Conservation (phyloP, 2,113 vertebrate genomes). For the Macquaria australasica region DNA sequence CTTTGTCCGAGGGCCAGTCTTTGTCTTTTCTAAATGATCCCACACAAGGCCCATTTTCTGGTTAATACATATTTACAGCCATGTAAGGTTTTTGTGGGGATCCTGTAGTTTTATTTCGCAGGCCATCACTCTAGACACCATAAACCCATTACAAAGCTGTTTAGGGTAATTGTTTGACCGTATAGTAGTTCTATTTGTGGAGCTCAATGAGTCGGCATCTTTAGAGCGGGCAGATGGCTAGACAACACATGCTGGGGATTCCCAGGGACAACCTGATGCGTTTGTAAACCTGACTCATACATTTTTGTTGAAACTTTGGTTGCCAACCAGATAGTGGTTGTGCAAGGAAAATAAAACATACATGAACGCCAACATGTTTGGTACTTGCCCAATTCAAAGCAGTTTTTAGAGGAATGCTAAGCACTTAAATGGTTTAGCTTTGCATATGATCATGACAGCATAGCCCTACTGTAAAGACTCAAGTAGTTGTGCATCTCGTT, state of each 20-base stretch:
- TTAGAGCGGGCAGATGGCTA: conserved; percentile 83
- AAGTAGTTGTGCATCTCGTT: background rate
- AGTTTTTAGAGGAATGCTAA: background rate
- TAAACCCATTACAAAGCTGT: conserved; percentile 94
- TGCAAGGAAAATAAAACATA: conserved; percentile 8
- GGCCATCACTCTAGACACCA: conserved; percentile 86
- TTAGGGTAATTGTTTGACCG: conserved; percentile 83
- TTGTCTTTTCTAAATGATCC: conserved; percentile 90
- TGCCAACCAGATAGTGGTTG: background rate
- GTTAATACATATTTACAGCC: conserved; percentile 97
- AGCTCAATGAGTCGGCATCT: conserved; percentile 78
- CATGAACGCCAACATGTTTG: background rate
- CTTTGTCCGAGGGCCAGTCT: conserved; percentile 87
- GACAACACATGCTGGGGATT: conserved; percentile 69
- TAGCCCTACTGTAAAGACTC: background rate
- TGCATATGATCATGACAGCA: background rate
- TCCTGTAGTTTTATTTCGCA: conserved; percentile 92
- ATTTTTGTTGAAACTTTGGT: conserved; percentile 35
- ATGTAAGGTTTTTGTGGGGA: conserved; percentile 89
- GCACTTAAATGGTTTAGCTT: background rate
- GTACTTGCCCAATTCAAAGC: background rate
- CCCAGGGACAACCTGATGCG: conserved; percentile 57
- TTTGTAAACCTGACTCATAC: conserved; percentile 50
- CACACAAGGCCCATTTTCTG: conserved; percentile 92
- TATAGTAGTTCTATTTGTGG: conserved; percentile 78